Evolutionary conservation across 2,113 vertebrate species (phyloP).

Genomic region (Passer montanus): DNA sequence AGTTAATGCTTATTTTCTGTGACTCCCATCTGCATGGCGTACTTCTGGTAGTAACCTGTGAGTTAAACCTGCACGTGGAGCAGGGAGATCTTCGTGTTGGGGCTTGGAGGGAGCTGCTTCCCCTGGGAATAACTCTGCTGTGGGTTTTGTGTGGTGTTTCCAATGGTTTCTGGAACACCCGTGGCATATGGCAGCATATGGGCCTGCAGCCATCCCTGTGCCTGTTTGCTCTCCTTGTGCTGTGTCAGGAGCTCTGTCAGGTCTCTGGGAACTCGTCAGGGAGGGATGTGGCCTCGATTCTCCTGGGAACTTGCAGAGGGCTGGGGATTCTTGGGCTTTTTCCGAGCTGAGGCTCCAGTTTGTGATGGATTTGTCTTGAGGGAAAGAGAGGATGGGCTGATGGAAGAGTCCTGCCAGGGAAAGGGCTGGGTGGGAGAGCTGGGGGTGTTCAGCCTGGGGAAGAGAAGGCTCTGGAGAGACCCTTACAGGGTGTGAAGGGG

Average conservation of each 20-base stretch:
- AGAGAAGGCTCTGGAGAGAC: fast-evolving
- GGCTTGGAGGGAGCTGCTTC: not conserved
- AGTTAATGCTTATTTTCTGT: not conserved
- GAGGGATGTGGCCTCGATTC: not conserved
- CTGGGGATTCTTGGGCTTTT: not conserved
- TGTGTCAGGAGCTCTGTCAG: not conserved
- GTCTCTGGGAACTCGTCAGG: not conserved
- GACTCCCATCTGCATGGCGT: not conserved
- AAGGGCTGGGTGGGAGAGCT: not conserved
- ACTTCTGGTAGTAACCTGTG: not conserved
- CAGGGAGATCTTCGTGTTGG: fast-evolving
- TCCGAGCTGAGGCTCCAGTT: not conserved
- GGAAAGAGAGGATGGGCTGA: not conserved
- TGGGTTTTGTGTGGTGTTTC: not conserved
- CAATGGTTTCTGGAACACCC: fast-evolving
- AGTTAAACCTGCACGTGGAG: not conserved
- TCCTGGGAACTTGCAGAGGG: not conserved
- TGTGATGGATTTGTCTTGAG: not conserved
- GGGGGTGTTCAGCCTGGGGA: not conserved
- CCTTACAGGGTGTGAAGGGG: fast-evolving
- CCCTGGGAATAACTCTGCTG: not conserved
- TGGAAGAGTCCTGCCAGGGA: not conserved
- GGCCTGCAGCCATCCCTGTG: not conserved
- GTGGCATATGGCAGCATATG: not conserved
- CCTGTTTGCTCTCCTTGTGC: not conserved